A percentile compares a stretch with the other conserved stretches of the same genome.
phyloP scores from a whole-genome alignment of 35 echinoderm and acorn worm genomes.

The Ophioderma brevispina region DNA sequence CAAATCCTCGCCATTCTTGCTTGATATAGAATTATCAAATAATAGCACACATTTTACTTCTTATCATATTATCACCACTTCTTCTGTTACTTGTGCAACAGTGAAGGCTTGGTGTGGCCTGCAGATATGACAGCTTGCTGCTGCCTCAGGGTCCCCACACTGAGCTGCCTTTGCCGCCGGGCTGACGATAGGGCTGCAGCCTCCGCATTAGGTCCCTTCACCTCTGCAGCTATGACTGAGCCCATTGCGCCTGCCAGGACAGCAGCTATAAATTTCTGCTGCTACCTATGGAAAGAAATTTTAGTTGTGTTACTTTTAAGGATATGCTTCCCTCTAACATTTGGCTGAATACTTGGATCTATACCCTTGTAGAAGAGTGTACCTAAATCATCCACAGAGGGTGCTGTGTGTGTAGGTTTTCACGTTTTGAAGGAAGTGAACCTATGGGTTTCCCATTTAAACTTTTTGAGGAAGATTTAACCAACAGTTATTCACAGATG shows the following conservation, averaged over 20 bases:
- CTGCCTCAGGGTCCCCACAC: slow-evolving; percentile 70
- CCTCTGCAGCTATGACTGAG: slow-evolving; percentile 24
- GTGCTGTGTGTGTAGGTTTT: too few species aligned
- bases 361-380: too few species aligned
- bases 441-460: too few species aligned
- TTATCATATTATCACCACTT: slow-evolving; percentile 11
- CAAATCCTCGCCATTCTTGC: too few species aligned
- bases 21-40: slow-evolving; percentile 2
- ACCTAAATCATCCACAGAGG: too few species aligned
- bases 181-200: slow-evolving; percentile 70
- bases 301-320: too few species aligned
- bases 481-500: too few species aligned
- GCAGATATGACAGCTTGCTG: slow-evolving; percentile 69
- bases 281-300: slow-evolving; percentile 52
- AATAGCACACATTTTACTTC: slow-evolving; percentile 71
- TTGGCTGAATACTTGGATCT: too few species aligned
- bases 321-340: too few species aligned
- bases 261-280: slow-evolving; percentile 61
- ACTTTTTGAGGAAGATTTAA: too few species aligned
- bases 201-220: slow-evolving; percentile 23
- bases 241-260: slow-evolving; percentile 72
- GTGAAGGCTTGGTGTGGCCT: slow-evolving; percentile 61
- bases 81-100: background rate
- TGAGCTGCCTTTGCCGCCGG: slow-evolving; percentile 68
- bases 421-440: too few species aligned